Conservation (phyloP, 1,140 invertebrate species). For the Mycetomoellerius zeteki region DNA sequence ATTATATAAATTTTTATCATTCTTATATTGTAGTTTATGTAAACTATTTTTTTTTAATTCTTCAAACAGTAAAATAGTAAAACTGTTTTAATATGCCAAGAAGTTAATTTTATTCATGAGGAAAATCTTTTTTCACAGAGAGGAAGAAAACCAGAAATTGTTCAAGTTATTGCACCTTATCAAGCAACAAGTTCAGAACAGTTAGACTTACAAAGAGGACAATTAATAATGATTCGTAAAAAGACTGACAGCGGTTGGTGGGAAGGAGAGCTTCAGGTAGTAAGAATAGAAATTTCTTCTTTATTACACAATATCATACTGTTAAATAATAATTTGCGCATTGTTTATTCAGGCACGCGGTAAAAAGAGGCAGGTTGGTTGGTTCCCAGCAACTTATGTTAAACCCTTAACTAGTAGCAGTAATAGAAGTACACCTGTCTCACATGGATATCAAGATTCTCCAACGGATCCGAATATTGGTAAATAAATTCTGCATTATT, state of each 20-base stretch:
- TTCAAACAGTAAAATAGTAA: neutral
- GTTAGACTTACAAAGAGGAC: slow-evolving; percentile 95
- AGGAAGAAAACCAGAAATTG: slow-evolving; percentile 95
- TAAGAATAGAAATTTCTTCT: slow-evolving; percentile 10
- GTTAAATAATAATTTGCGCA: neutral
- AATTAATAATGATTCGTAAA: slow-evolving; percentile 98
- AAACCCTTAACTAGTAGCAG: slow-evolving; percentile 92
- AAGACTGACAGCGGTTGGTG: slow-evolving; percentile 99
- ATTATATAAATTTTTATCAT: slow-evolving; percentile 18
- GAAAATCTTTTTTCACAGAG: slow-evolving; percentile 75
- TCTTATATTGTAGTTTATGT: slow-evolving; percentile 5
- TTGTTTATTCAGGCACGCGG: slow-evolving; percentile 92
- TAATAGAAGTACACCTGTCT: slow-evolving; percentile 91
- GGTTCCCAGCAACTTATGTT: slow-evolving; percentile 99
- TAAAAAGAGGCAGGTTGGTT: slow-evolving; percentile 97
- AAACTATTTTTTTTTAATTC: neutral
- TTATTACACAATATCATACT: neutral
- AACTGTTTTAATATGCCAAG: slow-evolving; percentile 7
- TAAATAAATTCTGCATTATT: slow-evolving; percentile 68
- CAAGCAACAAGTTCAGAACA: slow-evolving; percentile 96
- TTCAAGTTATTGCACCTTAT: slow-evolving; percentile 95
- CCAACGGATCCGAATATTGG: slow-evolving; percentile 86
- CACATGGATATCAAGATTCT: slow-evolving; percentile 88
- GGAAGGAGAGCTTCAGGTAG: slow-evolving; percentile 98
- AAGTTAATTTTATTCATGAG: slow-evolving; percentile 32